These are phyloP conservation scores for Riparia riparia DNA, from an alignment of 2,113 vertebrate genomes.

Conservation along the genomic window DNA sequence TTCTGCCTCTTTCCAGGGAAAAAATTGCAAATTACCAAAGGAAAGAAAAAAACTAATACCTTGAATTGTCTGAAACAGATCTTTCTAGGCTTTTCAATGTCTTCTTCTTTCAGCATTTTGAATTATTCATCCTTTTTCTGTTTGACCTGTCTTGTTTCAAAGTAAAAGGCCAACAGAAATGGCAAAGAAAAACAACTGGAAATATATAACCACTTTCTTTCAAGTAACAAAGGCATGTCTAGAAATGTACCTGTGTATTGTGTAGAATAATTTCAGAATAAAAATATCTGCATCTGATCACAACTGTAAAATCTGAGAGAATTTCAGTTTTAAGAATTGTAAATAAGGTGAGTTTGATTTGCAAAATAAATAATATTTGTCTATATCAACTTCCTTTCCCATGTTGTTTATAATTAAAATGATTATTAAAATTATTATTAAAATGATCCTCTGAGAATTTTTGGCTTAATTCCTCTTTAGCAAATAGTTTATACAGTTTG, in stretches of 20 bases:
- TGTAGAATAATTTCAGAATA: constrained; percentile 5
- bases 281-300: background rate
- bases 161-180: constrained; percentile 27
- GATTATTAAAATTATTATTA: background rate
- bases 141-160: constrained; percentile 47
- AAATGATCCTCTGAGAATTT: constrained; percentile 36
- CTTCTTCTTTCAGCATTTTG: constrained; percentile 21
- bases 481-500: background rate
- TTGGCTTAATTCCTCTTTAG: constrained; percentile 1
- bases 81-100: background rate
- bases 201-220: background rate
- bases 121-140: constrained; percentile 36
- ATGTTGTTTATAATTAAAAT: background rate
- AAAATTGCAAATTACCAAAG: background rate
- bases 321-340: background rate
- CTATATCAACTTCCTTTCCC: background rate
- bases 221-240: background rate
- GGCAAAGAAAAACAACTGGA: background rate
- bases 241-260: background rate
- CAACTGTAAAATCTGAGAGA: background rate
- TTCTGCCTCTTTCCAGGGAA: background rate
- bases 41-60: background rate
- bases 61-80: background rate
- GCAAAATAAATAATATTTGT: background rate
- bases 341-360: background rate